Evolutionary conservation across 1,140 invertebrate species (phyloP).

Genomic region (Hyles euphorbiae): DNA sequence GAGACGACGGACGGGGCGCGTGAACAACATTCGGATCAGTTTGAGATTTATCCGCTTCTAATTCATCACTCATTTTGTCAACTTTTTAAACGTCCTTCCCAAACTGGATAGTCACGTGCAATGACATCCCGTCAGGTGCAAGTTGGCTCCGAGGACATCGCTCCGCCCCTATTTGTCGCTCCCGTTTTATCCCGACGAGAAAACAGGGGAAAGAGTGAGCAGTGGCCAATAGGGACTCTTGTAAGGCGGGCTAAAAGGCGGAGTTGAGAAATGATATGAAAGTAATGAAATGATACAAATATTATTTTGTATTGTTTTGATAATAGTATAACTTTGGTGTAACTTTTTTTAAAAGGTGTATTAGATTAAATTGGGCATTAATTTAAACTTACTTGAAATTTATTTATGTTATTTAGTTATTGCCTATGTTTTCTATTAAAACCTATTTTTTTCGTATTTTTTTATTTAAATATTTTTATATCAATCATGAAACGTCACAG

Average conservation of each 20-base stretch:
- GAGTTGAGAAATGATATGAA: neutral
- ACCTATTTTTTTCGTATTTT: too few relatives aligned
- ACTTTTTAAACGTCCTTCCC: slow-evolving; percentile 38
- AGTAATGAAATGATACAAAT: neutral
- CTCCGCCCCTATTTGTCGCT: slow-evolving; percentile 38
- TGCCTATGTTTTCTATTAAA: too few relatives aligned
- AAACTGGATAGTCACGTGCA: slow-evolving; percentile 41
- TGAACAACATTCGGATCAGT: slow-evolving; percentile 33
- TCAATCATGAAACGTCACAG: too few relatives aligned
- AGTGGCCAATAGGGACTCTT: slow-evolving; percentile 41
- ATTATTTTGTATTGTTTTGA: too few relatives aligned
- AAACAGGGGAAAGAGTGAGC: slow-evolving; percentile 36
- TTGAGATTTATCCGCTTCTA: slow-evolving; percentile 16
- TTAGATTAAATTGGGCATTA: too few relatives aligned
- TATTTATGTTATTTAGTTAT: too few relatives aligned
- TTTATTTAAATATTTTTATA: too few relatives aligned
- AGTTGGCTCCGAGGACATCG: slow-evolving; percentile 25
- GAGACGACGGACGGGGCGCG: slow-evolving; percentile 77
- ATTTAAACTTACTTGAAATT: too few relatives aligned
- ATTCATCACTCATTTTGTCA: slow-evolving; percentile 34
- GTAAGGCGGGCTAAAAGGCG: slow-evolving; percentile 36
- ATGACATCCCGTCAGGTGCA: slow-evolving; percentile 51
- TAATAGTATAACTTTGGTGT: too few relatives aligned
- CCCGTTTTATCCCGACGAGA: slow-evolving; percentile 32
- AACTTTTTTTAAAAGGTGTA: too few relatives aligned